Conservation (phyloP, 1,140 invertebrate species). For the Euura saliciscinereae region DNA sequence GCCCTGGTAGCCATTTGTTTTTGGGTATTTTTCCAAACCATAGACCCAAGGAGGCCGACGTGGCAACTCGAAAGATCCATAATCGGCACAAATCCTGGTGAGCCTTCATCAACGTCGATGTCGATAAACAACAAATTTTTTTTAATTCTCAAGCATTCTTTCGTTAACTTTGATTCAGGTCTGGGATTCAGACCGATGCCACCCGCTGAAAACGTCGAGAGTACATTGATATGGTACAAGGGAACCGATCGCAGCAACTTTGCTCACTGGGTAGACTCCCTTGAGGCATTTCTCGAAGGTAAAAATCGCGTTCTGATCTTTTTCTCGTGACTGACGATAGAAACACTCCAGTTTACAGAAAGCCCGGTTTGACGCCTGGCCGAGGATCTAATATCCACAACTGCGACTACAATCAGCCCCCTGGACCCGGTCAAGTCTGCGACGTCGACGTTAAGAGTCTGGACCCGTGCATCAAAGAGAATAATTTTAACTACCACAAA, state of each 20-base stretch:
- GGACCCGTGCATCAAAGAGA: conserved; percentile 71
- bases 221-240: conserved; percentile 93
- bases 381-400: conserved; percentile 62
- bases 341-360: conserved; percentile 61
- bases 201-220: conserved; percentile 80
- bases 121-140: neutral
- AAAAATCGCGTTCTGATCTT: conserved; percentile 35
- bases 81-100: conserved; percentile 91
- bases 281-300: conserved; percentile 79
- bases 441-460: conserved; percentile 68
- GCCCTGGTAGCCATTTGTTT: conserved; percentile 89
- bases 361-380: conserved; percentile 62
- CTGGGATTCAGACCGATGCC: conserved; percentile 92
- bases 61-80: conserved; percentile 82
- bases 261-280: conserved; percentile 75
- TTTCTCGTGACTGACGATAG: no score
- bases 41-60: conserved; percentile 85
- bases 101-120: conserved; percentile 21
- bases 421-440: conserved; percentile 65
- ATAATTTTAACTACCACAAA: conserved; percentile 78
- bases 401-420: conserved; percentile 63
- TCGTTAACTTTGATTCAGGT: conserved; percentile 59
- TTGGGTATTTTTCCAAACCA: conserved; percentile 89
- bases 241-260: conserved; percentile 75
- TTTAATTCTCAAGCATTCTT: neutral